Percentiles rank a stretch among this genome's conserved stretches.
These are phyloP conservation scores for Denticeps clupeoides DNA, from an alignment of 2,797 vertebrate genomes.

Conservation along the genomic window DNA sequence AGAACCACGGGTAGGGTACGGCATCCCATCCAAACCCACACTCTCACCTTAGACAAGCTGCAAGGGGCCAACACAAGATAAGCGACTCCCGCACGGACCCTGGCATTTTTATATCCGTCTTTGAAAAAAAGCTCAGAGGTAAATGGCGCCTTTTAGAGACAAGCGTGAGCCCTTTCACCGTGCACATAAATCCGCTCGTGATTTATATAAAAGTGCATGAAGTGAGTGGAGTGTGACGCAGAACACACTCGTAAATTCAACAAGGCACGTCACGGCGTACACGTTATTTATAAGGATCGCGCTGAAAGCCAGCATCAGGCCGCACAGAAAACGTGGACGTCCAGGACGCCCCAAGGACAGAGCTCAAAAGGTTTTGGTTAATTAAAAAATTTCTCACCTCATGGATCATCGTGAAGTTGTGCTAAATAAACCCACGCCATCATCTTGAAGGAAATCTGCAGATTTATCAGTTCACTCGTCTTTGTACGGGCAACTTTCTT, in stretches of 20 bases:
- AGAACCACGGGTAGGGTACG: constrained; percentile 20
- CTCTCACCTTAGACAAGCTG: constrained; percentile 38
- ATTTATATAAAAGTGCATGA: constrained; percentile 39
- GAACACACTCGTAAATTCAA: constrained; percentile 49
- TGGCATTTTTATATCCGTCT: constrained; percentile 53
- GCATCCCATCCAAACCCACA: constrained; percentile 25
- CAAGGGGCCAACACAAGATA: constrained; percentile 39
- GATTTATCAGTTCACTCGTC: no score
- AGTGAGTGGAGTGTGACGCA: constrained; percentile 36
- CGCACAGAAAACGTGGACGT: no score
- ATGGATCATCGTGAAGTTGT: no score
- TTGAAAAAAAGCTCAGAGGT: constrained; percentile 43
- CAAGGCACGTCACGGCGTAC: constrained; percentile 28
- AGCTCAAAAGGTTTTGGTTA: no score
- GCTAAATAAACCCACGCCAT: no score
- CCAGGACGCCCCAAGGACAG: no score
- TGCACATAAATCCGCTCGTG: constrained; percentile 34
- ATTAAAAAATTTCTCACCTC: no score
- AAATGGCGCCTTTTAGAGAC: constrained; percentile 53
- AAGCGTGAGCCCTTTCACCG: constrained; percentile 32
- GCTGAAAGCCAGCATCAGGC: no score
- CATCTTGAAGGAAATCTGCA: no score
- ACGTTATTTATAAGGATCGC: constrained; percentile 31
- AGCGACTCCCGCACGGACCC: constrained; percentile 43
- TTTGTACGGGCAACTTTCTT: no score